A percentile compares a stretch with the other conserved stretches of the same genome.
Evolutionary conservation across 2,797 vertebrate species (phyloP).

Genomic region (Sebastiscus tertius): DNA sequence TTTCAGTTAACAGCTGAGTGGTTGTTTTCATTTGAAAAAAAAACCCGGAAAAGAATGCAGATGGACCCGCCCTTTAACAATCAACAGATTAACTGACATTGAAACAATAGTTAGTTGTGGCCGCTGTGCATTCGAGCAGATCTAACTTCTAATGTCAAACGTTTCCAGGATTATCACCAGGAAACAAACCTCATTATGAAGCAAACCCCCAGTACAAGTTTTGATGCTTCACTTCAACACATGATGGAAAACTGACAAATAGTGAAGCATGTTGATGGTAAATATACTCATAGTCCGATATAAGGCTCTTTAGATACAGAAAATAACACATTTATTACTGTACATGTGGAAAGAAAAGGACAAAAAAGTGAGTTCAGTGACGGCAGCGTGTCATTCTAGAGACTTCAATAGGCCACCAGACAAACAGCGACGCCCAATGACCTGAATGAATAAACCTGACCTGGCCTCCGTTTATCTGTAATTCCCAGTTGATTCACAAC

Average conservation of each 20-base stretch:
- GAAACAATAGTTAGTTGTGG: not conserved
- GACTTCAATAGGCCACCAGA: not conserved
- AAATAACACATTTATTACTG: not conserved
- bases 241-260: not conserved
- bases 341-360: not conserved
- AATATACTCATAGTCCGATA: not conserved
- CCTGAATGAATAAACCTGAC: conserved; percentile 11
- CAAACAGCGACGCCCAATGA: not conserved
- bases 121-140: not conserved
- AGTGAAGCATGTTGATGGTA: not conserved
- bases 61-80: not conserved
- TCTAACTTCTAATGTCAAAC: not conserved
- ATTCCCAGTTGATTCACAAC: conserved; percentile 24
- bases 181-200: not conserved
- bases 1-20: no score
- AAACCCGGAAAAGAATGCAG: no score
- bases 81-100: not conserved
- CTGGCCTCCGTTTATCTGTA: conserved; percentile 12
- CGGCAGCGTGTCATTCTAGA: not conserved
- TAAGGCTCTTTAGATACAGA: not conserved
- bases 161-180: not conserved
- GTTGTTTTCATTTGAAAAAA: no score
- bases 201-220: not conserved
- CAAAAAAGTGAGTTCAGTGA: not conserved
- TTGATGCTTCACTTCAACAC: not conserved